These are phyloP conservation scores for Conus ventricosus DNA, from an alignment of 1,140 invertebrate genomes.

Conservation along the genomic window DNA sequence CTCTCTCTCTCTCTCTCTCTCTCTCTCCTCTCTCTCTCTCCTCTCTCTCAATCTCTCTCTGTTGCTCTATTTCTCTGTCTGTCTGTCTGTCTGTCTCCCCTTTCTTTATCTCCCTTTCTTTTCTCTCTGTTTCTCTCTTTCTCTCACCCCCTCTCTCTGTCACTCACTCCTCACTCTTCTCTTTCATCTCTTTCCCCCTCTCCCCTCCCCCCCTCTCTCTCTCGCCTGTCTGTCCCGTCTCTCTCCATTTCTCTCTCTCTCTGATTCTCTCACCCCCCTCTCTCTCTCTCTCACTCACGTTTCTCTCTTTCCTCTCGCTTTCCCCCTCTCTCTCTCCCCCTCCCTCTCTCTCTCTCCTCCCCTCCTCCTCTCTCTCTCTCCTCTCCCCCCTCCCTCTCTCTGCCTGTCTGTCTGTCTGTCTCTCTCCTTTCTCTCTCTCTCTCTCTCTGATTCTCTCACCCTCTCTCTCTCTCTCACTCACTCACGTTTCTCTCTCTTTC, in stretches of 20 bases:
- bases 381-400: too few species aligned
- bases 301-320: neutral
- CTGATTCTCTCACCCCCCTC: neutral
- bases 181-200: neutral
- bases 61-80: neutral
- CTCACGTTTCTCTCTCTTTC: neutral
- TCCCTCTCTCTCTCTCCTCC: neutral
- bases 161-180: neutral
- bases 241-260: neutral
- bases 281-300: neutral
- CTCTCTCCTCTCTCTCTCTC: too few species aligned
- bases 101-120: too few species aligned
- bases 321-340: neutral
- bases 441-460: neutral
- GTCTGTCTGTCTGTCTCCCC: neutral
- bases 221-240: neutral
- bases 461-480: too few species aligned
- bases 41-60: neutral
- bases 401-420: too few species aligned
- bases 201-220: slow-evolving; percentile 3
- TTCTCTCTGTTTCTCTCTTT: too few species aligned
- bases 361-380: too few species aligned
- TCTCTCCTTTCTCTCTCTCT: too few species aligned
- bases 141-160: too few species aligned
- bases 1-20: too few species aligned